Percentiles rank a stretch among this genome's conserved stretches.
Evolutionary conservation across 2,888 invertebrate genomes (phyloP).

Genomic region (Melinaea menophilus): DNA sequence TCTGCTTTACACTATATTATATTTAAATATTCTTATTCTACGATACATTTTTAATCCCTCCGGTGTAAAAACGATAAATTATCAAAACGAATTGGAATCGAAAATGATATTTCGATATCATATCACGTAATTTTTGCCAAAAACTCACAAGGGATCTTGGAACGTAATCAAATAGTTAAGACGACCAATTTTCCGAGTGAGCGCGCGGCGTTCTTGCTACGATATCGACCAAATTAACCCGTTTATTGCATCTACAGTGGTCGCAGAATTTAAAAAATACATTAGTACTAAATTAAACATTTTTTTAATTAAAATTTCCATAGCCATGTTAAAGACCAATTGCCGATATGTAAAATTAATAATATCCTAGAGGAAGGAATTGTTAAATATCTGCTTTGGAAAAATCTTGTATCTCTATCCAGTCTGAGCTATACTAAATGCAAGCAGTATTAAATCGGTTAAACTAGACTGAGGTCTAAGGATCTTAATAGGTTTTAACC

Average conservation of each 20-base stretch:
- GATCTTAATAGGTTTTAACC: too few species aligned
- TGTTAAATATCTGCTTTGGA: too few species aligned
- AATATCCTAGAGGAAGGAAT: too few species aligned
- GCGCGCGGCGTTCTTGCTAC: slow-evolving; percentile 53
- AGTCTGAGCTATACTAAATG: too few species aligned
- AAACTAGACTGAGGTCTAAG: too few species aligned
- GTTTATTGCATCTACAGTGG: slow-evolving; percentile 48
- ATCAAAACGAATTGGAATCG: slow-evolving; percentile 23
- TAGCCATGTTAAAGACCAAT: too few species aligned
- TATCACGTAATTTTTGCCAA: slow-evolving; percentile 48
- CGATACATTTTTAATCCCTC: background rate
- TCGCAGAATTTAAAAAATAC: slow-evolving; percentile 21
- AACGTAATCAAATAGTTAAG: slow-evolving; percentile 66
- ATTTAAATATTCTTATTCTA: too few species aligned
- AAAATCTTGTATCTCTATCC: too few species aligned
- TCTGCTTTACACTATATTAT: too few species aligned
- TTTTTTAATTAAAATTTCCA: background rate
- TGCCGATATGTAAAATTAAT: too few species aligned
- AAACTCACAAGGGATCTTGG: slow-evolving; percentile 59
- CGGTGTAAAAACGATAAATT: slow-evolving; percentile 22
- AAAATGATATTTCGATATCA: slow-evolving; percentile 38
- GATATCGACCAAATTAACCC: slow-evolving; percentile 71
- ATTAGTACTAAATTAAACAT: background rate
- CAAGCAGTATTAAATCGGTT: too few species aligned
- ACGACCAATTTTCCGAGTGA: slow-evolving; percentile 72